Evolutionary conservation across 2,888 invertebrate species (phyloP), one percentile per base, ranked within the genome.

Genomic region (Orthonevra nobilis): DNA sequence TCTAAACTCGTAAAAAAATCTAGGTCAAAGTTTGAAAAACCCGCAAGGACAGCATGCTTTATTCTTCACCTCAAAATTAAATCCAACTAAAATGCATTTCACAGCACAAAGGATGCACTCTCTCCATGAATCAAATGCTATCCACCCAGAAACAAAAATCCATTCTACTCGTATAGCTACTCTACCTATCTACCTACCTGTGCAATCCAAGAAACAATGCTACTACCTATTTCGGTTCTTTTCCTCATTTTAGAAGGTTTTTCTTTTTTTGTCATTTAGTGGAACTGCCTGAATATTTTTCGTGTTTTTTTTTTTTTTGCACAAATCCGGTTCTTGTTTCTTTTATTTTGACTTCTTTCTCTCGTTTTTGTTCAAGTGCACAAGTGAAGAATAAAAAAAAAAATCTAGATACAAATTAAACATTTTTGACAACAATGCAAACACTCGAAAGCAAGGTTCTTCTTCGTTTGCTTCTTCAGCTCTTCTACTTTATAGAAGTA

Each of bases 341-440:
- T 56, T 26, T 72, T 32, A 14, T 44, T 44, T 38, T 52, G 26
- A 38, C 54, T 30, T 52, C 28, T 46, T n/a, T 17, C 19, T 20
- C 19, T n/a, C 19, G 54, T 52, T 46, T 36, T n/a, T 12, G 54
- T 52, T 46, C 40, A 32, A 69, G 54, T 61, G 74, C 54, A 60
- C 46, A 48, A 19, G 26, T 34, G 20, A 54, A n/a, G n/a, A n/a
- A n/a, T n/a, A n/a, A n/a, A n/a, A n/a, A n/a, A n/a, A n/a, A n/a
- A n/a, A n/a, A n/a, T n/a, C n/a, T n/a, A n/a, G 23, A 60, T 32
- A 50, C 54, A 73, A 54, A 52, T 73, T 66, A 54, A 50, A 68
- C 66, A 73, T 73, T 72, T 73, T 68, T 73, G 66, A 79, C 79
- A 79, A 73, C 73, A 79, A 79, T 73, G 42, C 73, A 79, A 79